Evolutionary conservation across 2,113 vertebrate genomes (phyloP), one percentile per base, ranked within the genome.

Genomic region (Phyllostomus discolor): DNA sequence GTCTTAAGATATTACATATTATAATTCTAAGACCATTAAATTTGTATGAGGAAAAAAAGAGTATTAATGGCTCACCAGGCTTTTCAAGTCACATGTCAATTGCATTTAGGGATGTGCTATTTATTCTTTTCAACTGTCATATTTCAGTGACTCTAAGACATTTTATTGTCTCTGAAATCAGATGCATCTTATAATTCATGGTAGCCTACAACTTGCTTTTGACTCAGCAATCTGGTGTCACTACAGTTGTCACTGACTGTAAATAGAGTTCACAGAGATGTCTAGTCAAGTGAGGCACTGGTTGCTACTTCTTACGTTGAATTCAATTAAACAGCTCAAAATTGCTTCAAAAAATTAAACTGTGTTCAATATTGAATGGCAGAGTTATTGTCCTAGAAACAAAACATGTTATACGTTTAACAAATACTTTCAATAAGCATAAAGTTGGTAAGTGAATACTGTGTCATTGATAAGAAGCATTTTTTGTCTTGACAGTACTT

Each of bases 131-230:
- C 83, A 88, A 41, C 78, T 73, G 7, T 78, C 89, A 52, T 97
- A 95, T 95, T 97, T 96, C 91, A 83, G 5, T 96, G 95, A 97
- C 59, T 96, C 97, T 94, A 96, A 97, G 94, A 93, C 91, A 90
- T 62, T 69, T 80, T 94, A 76, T n/a, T 26, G 59, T 62, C 15
- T 85, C 50, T 38, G n/a, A 73, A 79, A 57, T 94, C 46, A 88
- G 33, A 94, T 85, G 43, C 64, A 62, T 82, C 66, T 93, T 84
- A 8, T 43, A 35, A 72, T 78, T 88, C 17, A 28, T 92, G 76
- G 22, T 43, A 85, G 35, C 31, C 89, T 95, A 59, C 50, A 66
- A 10, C 35, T 88, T 88, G 46, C 59, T 93, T 79, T 62, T 82
- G 62, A 54, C 17, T 9, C 20, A 57, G 35, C 9, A 48, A 26